A percentile compares a stretch with the other conserved stretches of the same genome.
These are phyloP conservation scores for Bubalus kerabau DNA, from an alignment of 2,113 vertebrate genomes.

Conservation along the genomic window DNA sequence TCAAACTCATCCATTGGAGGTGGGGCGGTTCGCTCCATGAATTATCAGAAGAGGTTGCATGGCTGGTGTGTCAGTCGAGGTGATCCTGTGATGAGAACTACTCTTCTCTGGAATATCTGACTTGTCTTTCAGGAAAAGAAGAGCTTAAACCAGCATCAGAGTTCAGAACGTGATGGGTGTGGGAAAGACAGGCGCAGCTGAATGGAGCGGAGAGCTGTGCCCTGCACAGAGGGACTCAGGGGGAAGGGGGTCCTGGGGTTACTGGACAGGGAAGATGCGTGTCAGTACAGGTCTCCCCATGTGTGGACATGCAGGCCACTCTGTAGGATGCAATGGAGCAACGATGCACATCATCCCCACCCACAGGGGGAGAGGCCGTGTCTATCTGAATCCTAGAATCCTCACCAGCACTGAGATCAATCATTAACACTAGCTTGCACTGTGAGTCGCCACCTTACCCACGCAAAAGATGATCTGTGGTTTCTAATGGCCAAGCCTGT, in stretches of 20 bases:
- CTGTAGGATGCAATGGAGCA: accelerated
- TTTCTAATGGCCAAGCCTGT: background rate
- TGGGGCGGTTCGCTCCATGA: background rate
- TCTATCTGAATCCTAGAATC: background rate
- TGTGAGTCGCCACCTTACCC: background rate
- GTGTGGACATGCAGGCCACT: too few species aligned
- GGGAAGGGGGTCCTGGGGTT: accelerated
- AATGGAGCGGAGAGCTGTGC: background rate
- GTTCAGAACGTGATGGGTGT: background rate
- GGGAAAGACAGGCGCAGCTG: background rate
- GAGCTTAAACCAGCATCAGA: background rate
- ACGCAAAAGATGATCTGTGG: too few species aligned
- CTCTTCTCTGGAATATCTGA: background rate
- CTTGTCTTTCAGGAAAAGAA: background rate
- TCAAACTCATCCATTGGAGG: background rate
- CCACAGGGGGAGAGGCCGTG: background rate
- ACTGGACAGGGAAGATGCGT: background rate
- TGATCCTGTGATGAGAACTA: background rate
- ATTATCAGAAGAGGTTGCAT: background rate
- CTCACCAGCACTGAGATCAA: too few species aligned
- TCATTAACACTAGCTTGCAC: background rate
- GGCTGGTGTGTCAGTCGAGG: too few species aligned
- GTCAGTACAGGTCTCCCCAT: background rate
- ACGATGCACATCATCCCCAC: accelerated
- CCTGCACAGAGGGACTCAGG: background rate